A percentile compares a stretch with the other conserved stretches of the same genome.
phyloP scores from a whole-genome alignment of 2,113 vertebrate genomes.

The Garra rufa region DNA sequence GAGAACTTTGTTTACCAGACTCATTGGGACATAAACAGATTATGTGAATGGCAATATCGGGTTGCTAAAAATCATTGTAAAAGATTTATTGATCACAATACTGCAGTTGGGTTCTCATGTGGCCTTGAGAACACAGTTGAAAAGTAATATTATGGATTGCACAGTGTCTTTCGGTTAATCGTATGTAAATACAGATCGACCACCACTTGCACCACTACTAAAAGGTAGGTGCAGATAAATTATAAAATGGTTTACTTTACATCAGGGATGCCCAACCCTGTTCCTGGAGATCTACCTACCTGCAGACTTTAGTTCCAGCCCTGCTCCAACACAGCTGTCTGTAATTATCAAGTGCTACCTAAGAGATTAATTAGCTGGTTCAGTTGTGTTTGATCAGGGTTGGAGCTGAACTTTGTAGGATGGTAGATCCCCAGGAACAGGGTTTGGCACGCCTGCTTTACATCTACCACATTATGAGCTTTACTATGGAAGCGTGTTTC shows the following conservation, averaged over 20 bases:
- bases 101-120: background rate
- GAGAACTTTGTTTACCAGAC: constrained; percentile 47
- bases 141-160: constrained; percentile 12
- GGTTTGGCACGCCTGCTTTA: no score
- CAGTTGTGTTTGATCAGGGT: no score
- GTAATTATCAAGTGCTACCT: no score
- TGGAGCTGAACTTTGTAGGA: no score
- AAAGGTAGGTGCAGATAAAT: background rate
- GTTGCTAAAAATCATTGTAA: background rate
- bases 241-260: background rate
- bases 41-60: background rate
- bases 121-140: background rate
- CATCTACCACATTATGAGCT: no score
- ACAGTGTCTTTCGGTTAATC: background rate
- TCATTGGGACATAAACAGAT: background rate
- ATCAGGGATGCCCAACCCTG: no score
- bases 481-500: no score
- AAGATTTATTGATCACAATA: background rate
- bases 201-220: background rate
- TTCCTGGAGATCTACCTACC: no score
- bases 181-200: background rate
- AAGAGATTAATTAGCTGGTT: no score
- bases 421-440: no score
- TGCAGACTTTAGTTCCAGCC: no score
- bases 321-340: no score